Percentiles rank a stretch among this genome's conserved stretches.
Evolutionary conservation across 1,140 invertebrate species (phyloP).

Genomic region (Drosophila takahashii): DNA sequence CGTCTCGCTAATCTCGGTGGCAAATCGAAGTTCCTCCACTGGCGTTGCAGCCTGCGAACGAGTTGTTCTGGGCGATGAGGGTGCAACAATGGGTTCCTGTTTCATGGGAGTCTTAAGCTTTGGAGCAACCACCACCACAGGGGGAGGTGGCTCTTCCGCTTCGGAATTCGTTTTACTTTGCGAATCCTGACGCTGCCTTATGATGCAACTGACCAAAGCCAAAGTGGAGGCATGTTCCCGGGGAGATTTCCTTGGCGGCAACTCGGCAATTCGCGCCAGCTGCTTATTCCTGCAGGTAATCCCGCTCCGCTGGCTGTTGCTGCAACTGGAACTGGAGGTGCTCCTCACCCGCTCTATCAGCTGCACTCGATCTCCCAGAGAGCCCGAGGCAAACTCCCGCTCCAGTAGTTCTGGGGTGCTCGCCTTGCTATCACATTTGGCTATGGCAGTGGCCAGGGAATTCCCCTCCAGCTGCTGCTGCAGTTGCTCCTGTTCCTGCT

Average conservation of each 20-base stretch:
- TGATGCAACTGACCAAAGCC: conserved; percentile 90
- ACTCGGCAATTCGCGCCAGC: conserved; percentile 84
- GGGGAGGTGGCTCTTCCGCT: conserved; percentile 57
- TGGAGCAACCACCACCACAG: neutral
- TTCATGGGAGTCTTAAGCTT: conserved; percentile 51
- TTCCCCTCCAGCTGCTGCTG: conserved; percentile 39
- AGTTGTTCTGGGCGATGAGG: conserved; percentile 53
- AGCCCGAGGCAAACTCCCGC: conserved; percentile 59
- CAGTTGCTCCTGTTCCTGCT: conserved; percentile 70
- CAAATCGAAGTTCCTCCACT: conserved; percentile 76
- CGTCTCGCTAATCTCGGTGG: conserved; percentile 79
- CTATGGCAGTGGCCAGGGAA: conserved; percentile 39
- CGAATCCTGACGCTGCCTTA: conserved; percentile 86
- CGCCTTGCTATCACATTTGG: conserved; percentile 80
- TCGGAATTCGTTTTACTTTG: conserved; percentile 79
- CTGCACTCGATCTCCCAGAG: conserved; percentile 49
- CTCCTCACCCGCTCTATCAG: conserved; percentile 61
- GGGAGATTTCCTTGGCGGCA: conserved; percentile 92
- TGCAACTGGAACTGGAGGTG: conserved; percentile 65
- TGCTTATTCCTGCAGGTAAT: conserved; percentile 70
- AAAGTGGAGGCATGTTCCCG: conserved; percentile 93
- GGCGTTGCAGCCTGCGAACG: conserved; percentile 74
- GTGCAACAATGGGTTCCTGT: conserved; percentile 33
- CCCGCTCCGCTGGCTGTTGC: conserved; percentile 67
- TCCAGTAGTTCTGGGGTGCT: conserved; percentile 74